phyloP scores from a whole-genome alignment of 1,140 invertebrate genomes.

The Vanessa tameamea region DNA sequence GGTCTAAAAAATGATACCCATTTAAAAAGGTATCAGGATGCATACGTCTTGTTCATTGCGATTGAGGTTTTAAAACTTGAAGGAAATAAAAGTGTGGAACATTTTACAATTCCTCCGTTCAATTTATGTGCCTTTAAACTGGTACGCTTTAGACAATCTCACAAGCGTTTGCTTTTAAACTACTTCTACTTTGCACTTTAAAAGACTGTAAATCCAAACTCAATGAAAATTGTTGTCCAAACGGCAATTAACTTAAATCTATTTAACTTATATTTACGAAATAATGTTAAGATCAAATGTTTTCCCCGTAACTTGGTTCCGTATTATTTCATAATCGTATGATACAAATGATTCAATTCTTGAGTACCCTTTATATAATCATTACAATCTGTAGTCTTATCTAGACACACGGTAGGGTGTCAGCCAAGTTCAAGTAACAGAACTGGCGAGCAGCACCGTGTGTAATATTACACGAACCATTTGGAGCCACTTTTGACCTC shows the following conservation, averaged over 20 bases:
- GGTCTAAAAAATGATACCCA: background rate
- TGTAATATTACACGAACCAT: no score
- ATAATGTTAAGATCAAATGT: background rate
- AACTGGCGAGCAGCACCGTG: no score
- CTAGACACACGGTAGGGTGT: no score
- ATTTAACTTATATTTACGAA: conserved; percentile 11
- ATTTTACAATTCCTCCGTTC: conserved; percentile 1
- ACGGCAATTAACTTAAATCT: conserved; percentile 14
- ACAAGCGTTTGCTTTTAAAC: conserved; percentile 33
- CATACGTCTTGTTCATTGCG: background rate
- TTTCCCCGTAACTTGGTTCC: background rate
- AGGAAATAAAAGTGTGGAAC: conserved; percentile 11
- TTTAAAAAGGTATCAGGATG: background rate
- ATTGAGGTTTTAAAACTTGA: background rate
- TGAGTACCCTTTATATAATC: no score
- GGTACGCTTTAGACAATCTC: conserved; percentile 22
- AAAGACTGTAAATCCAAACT: conserved; percentile 12
- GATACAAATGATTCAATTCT: no score
- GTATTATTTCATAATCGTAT: background rate
- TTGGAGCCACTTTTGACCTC: no score
- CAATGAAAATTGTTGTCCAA: conserved; percentile 15
- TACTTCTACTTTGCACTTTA: conserved; percentile 30
- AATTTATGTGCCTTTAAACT: conserved; percentile 16
- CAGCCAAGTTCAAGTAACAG: no score
- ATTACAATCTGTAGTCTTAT: no score